Base-by-base conservation (phyloP, 2,888 invertebrate species). In the Agrochola lychnidis region DNA sequence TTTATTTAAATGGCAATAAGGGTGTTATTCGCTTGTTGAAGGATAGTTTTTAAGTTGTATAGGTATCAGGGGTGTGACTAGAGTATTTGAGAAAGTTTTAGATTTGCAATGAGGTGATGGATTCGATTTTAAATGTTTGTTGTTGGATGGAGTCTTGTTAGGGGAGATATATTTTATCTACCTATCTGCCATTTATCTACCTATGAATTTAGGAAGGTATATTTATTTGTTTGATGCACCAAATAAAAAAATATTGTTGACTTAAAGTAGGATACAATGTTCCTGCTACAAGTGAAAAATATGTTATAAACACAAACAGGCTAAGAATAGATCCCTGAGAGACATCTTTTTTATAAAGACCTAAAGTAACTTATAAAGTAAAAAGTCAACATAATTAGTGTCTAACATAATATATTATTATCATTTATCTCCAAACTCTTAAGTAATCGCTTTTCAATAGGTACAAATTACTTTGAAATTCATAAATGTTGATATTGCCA, bases 61-160 rank as follows among this genome's bases (percentile, higher is more conserved):
- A 72, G 79, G 66, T 76, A 69, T 72, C 62, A 83, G 84, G 85
- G 86, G 84, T 87, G 88, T 86, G 79, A 79, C 62, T 89, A 89
- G 89, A 89, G 88, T 92, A 81, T 86, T 88, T 83, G 78, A 78
- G 81, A 83, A 93, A 93, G 91, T 93, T 94, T 92, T 91, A 87
- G 90, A 90, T 92, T 92, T 91, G 91, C 89, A 89, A 88, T 89
- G 87, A 90, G 88, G 91, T 92, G 92, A 93, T 90, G 90, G 94
- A 95, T 94, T 93, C 91, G 93, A 92, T 93, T 93, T 94, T 93
- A 93, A 94, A 94, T 88, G 84, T 83, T 93, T 94, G 94, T 93
- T 94, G 93, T 92, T 83, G 61, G 90, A 91, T 78, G 82, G 78
- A 75, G 84, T 84, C 88, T 87, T 88, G 89, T 91, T 89, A 87